Evolutionary conservation across 2,797 vertebrate species (phyloP).

Genomic region (Paratrypauchen microcephalus): DNA sequence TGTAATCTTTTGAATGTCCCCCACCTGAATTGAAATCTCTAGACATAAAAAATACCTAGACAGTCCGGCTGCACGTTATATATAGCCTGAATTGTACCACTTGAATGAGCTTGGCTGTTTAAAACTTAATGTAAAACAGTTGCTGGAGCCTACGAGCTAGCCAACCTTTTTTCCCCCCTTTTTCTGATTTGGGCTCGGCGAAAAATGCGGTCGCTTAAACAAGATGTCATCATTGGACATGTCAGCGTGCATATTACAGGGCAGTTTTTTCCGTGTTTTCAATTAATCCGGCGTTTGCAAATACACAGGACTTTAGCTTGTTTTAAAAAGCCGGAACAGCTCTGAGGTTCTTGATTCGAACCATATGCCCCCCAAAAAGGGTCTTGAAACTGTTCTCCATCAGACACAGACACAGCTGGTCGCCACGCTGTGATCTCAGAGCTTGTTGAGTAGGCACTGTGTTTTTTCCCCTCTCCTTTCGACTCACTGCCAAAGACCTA

Average conservation of each 20-base stretch:
- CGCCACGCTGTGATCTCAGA: conserved; percentile 59
- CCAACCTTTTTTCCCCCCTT: background rate
- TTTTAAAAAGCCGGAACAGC: conserved; percentile 49
- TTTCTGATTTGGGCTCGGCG: conserved; percentile 21
- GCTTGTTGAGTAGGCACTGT: conserved; percentile 45
- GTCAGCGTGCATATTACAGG: conserved; percentile 39
- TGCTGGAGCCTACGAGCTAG: conserved; percentile 10
- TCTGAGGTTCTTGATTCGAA: conserved; percentile 54
- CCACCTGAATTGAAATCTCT: conserved; percentile 17
- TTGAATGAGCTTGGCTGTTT: conserved; percentile 14
- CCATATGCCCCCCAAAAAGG: conserved; percentile 62
- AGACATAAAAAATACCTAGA: background rate
- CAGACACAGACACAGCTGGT: conserved; percentile 63
- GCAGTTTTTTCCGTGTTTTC: conserved; percentile 38
- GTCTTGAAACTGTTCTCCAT: conserved; percentile 47
- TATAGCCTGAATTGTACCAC: conserved; percentile 18
- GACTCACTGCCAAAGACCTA: conserved; percentile 38
- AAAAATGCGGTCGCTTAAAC: conserved; percentile 32
- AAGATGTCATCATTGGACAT: conserved; percentile 43
- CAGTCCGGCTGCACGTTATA: conserved; percentile 6
- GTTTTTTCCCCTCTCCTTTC: conserved; percentile 32
- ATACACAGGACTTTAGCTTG: conserved; percentile 47
- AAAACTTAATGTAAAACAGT: conserved; percentile 37
- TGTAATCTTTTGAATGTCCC: conserved; percentile 16
- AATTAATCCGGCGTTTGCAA: conserved; percentile 49